These are phyloP conservation scores for Rhamphomyia laevipes DNA, from an alignment of 2,888 invertebrate species.

Conservation along the genomic window DNA sequence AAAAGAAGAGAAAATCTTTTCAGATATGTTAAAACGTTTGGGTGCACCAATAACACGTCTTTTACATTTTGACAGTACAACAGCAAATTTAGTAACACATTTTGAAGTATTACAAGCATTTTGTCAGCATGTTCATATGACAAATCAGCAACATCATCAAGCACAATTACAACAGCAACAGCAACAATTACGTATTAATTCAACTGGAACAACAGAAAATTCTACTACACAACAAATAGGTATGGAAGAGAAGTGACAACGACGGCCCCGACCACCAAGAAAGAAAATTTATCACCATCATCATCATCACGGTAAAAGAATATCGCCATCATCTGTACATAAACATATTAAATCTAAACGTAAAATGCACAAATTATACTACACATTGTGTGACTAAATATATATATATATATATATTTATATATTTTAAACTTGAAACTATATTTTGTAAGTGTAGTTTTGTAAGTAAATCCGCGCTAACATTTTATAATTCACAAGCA, in stretches of 20 bases:
- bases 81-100: conserved; percentile 55
- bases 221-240: background rate
- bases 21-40: conserved; percentile 49
- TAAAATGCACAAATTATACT: conserved; percentile 37
- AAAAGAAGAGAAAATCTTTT: conserved; percentile 68
- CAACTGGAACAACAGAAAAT: background rate
- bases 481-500: no score
- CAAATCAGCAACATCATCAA: conserved; percentile 25
- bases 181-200: conserved; percentile 11
- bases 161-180: conserved; percentile 14
- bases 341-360: conserved; percentile 25
- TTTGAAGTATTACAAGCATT: conserved; percentile 62
- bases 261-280: conserved; percentile 15
- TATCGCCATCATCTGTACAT: conserved; percentile 22
- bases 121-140: conserved; percentile 36
- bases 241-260: conserved; percentile 37
- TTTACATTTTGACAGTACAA: conserved; percentile 47
- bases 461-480: no score
- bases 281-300: conserved; percentile 1
- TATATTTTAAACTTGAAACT: no score
- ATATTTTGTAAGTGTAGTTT: no score
- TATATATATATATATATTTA: no score
- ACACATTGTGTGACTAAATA: conserved; percentile 36
- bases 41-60: conserved; percentile 53
- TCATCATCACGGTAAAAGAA: conserved; percentile 13